Percentiles rank a stretch among this genome's conserved stretches.
Evolutionary conservation across 2,797 vertebrate species (phyloP).

Genomic region (Clarias platycephalus): DNA sequence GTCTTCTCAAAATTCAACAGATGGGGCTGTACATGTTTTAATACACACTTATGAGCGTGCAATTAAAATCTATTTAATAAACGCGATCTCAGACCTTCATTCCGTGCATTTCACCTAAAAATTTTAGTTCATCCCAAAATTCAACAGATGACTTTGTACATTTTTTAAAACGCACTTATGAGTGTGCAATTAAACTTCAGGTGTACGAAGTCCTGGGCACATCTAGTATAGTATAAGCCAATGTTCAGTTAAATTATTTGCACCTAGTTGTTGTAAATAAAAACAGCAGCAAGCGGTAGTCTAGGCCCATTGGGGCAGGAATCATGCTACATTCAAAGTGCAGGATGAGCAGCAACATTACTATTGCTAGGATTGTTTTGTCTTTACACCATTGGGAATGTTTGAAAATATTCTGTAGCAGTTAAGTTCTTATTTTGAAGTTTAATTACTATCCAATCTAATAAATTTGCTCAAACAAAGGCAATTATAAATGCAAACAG

Average conservation of each 20-base stretch:
- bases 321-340: neutral
- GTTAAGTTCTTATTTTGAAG: neutral
- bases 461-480: neutral
- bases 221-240: neutral
- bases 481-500: neutral
- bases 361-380: neutral
- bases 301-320: neutral
- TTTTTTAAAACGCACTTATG: too few species aligned
- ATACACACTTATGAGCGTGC: too few species aligned
- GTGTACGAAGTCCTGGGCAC: too few species aligned
- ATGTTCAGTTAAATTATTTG: too few species aligned
- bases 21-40: too few species aligned
- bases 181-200: too few species aligned
- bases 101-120: too few species aligned
- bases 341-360: neutral
- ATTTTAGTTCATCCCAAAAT: too few species aligned
- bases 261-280: neutral
- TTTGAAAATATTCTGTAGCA: neutral
- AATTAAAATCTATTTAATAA: too few species aligned
- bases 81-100: too few species aligned
- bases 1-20: too few species aligned
- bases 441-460: neutral
- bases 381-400: neutral
- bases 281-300: neutral
- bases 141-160: too few species aligned